These are phyloP conservation scores for Papilio demoleus DNA, from an alignment of 2,888 invertebrate species.

Conservation along the genomic window DNA sequence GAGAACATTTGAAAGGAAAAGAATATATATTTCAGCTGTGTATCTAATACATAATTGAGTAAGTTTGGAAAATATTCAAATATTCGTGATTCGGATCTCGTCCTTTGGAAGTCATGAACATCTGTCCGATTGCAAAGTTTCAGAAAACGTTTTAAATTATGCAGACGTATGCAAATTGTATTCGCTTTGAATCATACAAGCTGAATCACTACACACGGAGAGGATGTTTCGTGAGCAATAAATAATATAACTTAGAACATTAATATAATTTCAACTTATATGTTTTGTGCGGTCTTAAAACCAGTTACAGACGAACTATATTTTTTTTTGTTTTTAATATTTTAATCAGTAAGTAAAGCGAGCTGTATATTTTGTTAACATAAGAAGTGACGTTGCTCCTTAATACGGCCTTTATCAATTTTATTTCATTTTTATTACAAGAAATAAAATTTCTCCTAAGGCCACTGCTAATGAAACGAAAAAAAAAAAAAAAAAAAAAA, in stretches of 20 bases:
- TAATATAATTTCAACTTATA: neutral
- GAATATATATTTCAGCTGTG: neutral
- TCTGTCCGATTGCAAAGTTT: conserved; percentile 46
- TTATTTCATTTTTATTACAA: conserved; percentile 38
- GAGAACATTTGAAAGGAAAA: neutral
- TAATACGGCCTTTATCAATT: conserved; percentile 13
- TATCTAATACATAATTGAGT: conserved; percentile 6
- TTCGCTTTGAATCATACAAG: conserved; percentile 52
- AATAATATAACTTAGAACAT: neutral
- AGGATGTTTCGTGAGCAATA: conserved; percentile 6
- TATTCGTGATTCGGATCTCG: conserved; percentile 1
- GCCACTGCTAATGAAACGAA: conserved; percentile 33
- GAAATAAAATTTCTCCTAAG: conserved; percentile 34
- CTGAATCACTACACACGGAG: conserved; percentile 45
- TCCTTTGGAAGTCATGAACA: conserved; percentile 37
- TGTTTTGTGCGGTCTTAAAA: neutral
- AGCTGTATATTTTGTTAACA: conserved; percentile 6
- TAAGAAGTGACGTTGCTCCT: conserved; percentile 2
- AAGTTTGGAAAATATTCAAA: conserved; percentile 15
- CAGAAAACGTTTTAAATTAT: conserved; percentile 53
- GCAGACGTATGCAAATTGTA: conserved; percentile 57
- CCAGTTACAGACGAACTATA: too few relatives aligned
- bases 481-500: too few relatives aligned
- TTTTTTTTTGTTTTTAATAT: too few relatives aligned
- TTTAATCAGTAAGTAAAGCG: neutral